phyloP scores from a whole-genome alignment of 2,888 invertebrate genomes.

The Ochropacha duplaris region DNA sequence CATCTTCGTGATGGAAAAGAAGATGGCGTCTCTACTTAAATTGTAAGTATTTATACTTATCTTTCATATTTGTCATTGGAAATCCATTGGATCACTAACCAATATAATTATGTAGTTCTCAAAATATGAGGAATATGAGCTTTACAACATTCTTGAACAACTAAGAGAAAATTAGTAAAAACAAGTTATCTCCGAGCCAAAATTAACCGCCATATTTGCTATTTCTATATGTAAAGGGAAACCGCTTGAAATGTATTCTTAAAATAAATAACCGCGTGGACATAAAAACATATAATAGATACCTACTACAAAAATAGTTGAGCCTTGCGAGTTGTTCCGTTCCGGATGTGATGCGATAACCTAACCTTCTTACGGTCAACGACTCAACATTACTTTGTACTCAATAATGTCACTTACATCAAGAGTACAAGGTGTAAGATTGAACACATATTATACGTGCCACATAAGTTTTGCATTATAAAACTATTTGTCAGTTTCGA shows the following conservation, averaged over 20 bases:
- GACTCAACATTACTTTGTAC: not conserved
- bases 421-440: too few species aligned
- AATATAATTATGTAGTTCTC: too few species aligned
- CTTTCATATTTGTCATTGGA: too few species aligned
- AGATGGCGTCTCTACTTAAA: constrained; percentile 87
- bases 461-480: too few species aligned
- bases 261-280: not conserved
- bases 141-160: too few species aligned
- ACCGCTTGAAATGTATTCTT: not conserved
- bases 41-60: constrained; percentile 88
- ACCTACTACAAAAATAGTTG: not conserved
- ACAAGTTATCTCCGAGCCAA: not conserved
- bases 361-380: not conserved
- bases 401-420: not conserved
- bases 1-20: constrained; percentile 89
- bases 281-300: not conserved
- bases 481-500: too few species aligned
- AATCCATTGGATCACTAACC: too few species aligned
- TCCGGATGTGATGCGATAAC: not conserved
- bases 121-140: too few species aligned
- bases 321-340: not conserved
- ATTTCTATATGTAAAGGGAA: not conserved
- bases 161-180: not conserved
- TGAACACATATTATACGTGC: too few species aligned
- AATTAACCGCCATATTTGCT: not conserved